Percentiles rank a stretch among this genome's conserved stretches.
phyloP scores from a whole-genome alignment of 2,113 vertebrate genomes.

The Mormoops blainvillei region DNA sequence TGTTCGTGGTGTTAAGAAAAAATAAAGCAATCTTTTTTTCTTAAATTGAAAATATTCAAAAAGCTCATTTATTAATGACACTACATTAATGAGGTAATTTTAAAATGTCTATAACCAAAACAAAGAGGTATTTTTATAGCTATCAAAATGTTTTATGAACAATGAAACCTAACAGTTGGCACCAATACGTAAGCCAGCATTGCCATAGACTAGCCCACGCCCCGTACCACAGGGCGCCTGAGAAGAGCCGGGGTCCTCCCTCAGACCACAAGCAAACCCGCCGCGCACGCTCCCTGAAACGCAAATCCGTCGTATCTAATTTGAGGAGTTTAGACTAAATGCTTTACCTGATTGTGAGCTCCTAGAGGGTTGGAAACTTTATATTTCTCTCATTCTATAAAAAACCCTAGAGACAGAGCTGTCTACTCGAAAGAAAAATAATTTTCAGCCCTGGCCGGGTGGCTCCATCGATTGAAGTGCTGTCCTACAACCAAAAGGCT shows the following conservation, averaged over 20 bases:
- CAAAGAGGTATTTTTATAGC: not conserved
- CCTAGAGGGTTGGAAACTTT: not conserved
- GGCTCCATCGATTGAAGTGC: too few relatives aligned
- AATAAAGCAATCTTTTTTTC: not conserved
- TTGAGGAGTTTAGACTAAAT: not conserved
- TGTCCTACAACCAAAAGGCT: too few relatives aligned
- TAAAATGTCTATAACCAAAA: not conserved
- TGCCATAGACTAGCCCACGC: not conserved
- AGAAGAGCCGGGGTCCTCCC: not conserved
- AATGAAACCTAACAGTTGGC: not conserved
- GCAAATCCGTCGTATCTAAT: not conserved
- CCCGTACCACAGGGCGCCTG: rapidly evolving
- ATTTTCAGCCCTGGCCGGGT: too few relatives aligned
- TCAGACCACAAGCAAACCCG: not conserved
- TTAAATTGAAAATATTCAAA: not conserved
- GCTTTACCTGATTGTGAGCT: not conserved
- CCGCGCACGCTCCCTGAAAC: not conserved
- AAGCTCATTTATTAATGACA: not conserved
- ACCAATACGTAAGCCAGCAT: not conserved
- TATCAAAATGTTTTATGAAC: not conserved
- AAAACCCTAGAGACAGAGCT: not conserved
- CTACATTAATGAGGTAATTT: not conserved
- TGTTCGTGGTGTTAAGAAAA: not conserved
- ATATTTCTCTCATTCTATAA: not conserved
- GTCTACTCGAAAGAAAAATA: not conserved